phyloP scores from a whole-genome alignment of 2,888 invertebrate genomes.

The Pristionchus maxplancki region DNA sequence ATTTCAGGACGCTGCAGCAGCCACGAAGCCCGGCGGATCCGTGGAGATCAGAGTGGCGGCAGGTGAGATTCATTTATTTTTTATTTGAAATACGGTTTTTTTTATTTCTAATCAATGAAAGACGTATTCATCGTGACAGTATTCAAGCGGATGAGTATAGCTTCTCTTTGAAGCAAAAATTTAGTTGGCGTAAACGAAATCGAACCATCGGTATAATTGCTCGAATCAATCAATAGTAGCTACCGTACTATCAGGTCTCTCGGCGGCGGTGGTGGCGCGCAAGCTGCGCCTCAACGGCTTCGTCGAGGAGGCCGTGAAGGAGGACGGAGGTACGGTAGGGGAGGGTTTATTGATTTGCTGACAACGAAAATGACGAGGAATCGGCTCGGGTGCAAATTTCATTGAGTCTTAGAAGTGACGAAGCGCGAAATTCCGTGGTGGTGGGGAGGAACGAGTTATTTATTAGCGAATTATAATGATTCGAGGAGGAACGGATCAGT shows the following conservation, averaged over 20 bases:
- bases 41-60: conserved; percentile 31
- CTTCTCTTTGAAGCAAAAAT: too few relatives aligned
- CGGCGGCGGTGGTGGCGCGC: conserved; percentile 42
- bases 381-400: too few relatives aligned
- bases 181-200: too few relatives aligned
- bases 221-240: neutral
- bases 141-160: too few relatives aligned
- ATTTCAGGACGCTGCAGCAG: neutral
- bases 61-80: neutral
- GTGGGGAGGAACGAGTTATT: too few relatives aligned
- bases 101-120: too few relatives aligned
- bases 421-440: too few relatives aligned
- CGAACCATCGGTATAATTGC: neutral
- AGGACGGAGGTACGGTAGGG: conserved; percentile 43
- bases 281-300: conserved; percentile 62
- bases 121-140: neutral
- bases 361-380: neutral
- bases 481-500: too few relatives aligned
- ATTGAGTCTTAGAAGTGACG: too few relatives aligned
- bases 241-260: conserved; percentile 33
- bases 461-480: too few relatives aligned
- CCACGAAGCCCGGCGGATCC: conserved; percentile 26
- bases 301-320: conserved; percentile 43
- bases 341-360: neutral
- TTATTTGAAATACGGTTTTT: neutral